Evolutionary conservation across 2,888 invertebrate genomes (phyloP).

Genomic region (Clusia tigrina): DNA sequence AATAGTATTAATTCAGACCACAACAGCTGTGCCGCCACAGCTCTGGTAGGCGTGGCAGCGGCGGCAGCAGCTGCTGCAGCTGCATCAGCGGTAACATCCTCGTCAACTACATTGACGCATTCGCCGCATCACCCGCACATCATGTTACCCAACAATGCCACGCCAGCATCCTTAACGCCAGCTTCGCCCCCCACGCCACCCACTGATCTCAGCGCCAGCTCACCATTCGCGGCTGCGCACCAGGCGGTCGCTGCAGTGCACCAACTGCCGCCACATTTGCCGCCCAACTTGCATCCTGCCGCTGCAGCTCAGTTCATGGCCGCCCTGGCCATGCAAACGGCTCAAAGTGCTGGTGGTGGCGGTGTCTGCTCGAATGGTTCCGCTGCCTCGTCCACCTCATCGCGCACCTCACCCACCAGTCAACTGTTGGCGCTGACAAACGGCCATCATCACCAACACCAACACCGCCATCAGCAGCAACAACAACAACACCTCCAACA

Average conservation of each 20-base stretch:
- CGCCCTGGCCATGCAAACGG: conserved; percentile 57
- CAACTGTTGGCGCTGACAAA: conserved; percentile 42
- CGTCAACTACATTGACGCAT: conserved; percentile 3
- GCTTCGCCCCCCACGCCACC: conserved; percentile 35
- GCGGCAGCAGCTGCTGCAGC: conserved; percentile 31
- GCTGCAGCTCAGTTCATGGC: conserved; percentile 57
- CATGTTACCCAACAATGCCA: not conserved
- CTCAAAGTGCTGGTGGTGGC: conserved; percentile 37
- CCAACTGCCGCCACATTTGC: conserved; percentile 46
- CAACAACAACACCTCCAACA: conserved; percentile 38
- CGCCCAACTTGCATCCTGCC: conserved; percentile 42
- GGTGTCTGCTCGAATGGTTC: no score
- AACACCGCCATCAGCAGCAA: conserved; percentile 34
- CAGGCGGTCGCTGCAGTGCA: conserved; percentile 20
- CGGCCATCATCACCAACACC: conserved; percentile 33
- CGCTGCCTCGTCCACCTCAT: conserved; percentile 23
- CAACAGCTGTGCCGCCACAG: conserved; percentile 4
- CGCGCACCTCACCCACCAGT: conserved; percentile 44
- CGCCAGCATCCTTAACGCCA: conserved; percentile 22
- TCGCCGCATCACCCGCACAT: not conserved
- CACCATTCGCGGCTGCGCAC: conserved; percentile 36
- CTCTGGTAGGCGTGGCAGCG: conserved; percentile 28
- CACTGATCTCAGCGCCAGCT: conserved; percentile 24
- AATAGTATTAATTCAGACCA: conserved; percentile 36
- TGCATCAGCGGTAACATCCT: not conserved